Conservation (phyloP, 2,113 vertebrate genomes). For the Gymnobelideus leadbeateri region DNA sequence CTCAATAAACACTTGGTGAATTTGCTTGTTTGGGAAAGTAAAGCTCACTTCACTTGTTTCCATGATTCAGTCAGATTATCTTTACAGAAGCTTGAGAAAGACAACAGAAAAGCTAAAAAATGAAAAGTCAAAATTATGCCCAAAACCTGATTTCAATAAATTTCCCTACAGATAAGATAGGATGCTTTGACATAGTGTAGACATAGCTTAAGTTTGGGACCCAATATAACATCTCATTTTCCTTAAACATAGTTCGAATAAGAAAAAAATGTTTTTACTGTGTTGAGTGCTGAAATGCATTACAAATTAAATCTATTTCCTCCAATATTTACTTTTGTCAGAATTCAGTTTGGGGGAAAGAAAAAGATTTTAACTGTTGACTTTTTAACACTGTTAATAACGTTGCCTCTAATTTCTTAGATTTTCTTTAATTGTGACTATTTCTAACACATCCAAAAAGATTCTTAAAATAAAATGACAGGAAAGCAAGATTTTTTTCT, state of each 20-base stretch:
- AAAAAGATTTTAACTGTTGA: constrained; percentile 10
- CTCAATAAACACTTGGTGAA: neutral
- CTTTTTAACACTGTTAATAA: constrained; percentile 2
- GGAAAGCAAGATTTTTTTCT: constrained; percentile 37
- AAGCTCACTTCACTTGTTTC: neutral
- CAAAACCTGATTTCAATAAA: neutral
- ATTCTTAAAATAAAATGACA: constrained; percentile 45
- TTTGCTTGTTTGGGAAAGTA: constrained; percentile 14
- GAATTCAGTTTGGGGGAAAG: constrained; percentile 23
- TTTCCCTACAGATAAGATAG: neutral
- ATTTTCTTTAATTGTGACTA: constrained; percentile 35
- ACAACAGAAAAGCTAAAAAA: neutral
- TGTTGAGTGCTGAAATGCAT: constrained; percentile 29
- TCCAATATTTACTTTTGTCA: neutral
- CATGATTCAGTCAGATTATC: neutral
- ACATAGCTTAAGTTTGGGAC: constrained; percentile 6
- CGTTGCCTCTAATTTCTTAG: constrained; percentile 10
- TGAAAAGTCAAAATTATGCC: neutral
- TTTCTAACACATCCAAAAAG: neutral
- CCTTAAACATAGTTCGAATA: constrained; percentile 12
- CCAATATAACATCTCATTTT: neutral
- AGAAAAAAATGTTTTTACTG: neutral
- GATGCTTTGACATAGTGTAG: neutral
- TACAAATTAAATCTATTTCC: constrained; percentile 21
- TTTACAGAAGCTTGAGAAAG: neutral